Percentiles rank a stretch among this genome's conserved stretches.
Evolutionary conservation across 2,888 invertebrate genomes (phyloP).

Genomic region (Ennomos fuscantarius): DNA sequence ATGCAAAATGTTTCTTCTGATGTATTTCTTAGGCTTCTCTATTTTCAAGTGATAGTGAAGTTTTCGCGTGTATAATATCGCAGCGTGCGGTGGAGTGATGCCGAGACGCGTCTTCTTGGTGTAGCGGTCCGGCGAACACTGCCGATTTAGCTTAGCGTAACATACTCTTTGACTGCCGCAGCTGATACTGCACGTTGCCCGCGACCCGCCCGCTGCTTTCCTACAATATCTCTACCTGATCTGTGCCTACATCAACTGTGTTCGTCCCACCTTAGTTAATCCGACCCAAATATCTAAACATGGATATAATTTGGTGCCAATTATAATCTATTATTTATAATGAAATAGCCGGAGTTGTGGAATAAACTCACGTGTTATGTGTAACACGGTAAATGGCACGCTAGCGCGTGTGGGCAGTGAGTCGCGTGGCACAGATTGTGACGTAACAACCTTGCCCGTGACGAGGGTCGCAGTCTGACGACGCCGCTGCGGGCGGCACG

Average conservation of each 20-base stretch:
- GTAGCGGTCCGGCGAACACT: conserved; percentile 73
- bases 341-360: background rate
- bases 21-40: conserved; percentile 3
- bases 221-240: too few species aligned
- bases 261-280: background rate
- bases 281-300: background rate
- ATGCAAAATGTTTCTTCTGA: conserved; percentile 49
- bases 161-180: too few species aligned
- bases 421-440: conserved; percentile 27
- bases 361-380: conserved; percentile 1
- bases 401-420: conserved; percentile 1
- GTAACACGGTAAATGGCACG: conserved; percentile 14
- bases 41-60: conserved; percentile 18
- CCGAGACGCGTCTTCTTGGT: conserved; percentile 58
- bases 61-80: conserved; percentile 55
- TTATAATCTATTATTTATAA: background rate
- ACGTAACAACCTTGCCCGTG: conserved; percentile 61
- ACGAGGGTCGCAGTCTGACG: conserved; percentile 50
- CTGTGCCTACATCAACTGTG: too few species aligned
- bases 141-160: too few species aligned
- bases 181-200: conserved; percentile 41
- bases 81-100: conserved; percentile 51
- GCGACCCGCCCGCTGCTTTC: conserved; percentile 20
- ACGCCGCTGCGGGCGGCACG: conserved; percentile 35
- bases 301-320: background rate